Evolutionary conservation across 2,888 invertebrate genomes (phyloP).

Genomic region (Epistrophe eligans): DNA sequence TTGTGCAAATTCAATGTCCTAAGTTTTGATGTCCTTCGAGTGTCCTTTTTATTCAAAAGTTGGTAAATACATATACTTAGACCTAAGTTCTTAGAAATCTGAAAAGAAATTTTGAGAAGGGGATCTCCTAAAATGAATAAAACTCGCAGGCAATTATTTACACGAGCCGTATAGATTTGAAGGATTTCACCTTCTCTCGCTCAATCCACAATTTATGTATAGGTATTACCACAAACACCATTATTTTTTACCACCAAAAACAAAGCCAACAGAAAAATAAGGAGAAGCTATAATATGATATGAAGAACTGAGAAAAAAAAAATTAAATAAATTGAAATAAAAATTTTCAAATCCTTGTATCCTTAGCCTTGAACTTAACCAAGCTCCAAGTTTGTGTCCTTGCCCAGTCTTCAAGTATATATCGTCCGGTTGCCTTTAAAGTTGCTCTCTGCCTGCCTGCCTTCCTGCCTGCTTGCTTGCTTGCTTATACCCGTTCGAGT

Average conservation of each 20-base stretch:
- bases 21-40: constrained; percentile 41
- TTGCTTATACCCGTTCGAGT: not conserved
- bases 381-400: constrained; percentile 73
- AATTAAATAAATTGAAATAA: constrained; percentile 18
- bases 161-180: constrained; percentile 59
- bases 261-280: constrained; percentile 29
- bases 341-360: constrained; percentile 51
- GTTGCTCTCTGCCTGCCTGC: constrained; percentile 2
- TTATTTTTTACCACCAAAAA: constrained; percentile 21
- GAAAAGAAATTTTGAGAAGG: not conserved
- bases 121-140: constrained; percentile 24
- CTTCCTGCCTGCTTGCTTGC: not conserved
- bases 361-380: constrained; percentile 74
- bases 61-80: not conserved
- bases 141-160: constrained; percentile 66
- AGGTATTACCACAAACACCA: constrained; percentile 27
- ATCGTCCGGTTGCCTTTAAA: constrained; percentile 67
- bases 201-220: constrained; percentile 15
- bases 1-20: not conserved
- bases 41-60: constrained; percentile 53
- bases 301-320: constrained; percentile 31
- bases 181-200: constrained; percentile 32
- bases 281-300: constrained; percentile 22
- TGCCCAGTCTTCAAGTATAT: constrained; percentile 72
- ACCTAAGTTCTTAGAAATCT: constrained; percentile 2